Conservation (phyloP, 1,140 invertebrate species). For the Diabrotica undecimpunctata region DNA sequence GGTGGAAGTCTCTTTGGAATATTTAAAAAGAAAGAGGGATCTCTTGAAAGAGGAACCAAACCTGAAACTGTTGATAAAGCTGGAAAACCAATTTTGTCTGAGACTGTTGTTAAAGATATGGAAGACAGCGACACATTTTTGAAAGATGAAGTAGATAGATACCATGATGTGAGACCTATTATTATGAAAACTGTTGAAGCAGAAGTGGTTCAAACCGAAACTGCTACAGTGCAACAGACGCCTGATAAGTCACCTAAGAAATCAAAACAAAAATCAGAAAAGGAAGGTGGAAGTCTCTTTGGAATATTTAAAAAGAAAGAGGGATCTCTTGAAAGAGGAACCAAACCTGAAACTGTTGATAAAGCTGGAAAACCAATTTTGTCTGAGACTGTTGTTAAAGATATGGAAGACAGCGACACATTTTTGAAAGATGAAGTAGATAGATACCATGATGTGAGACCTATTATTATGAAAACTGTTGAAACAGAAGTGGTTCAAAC, state of each 20-base stretch:
- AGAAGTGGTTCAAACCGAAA: neutral
- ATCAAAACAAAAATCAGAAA: conserved; percentile 5
- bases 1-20: conserved; percentile 21
- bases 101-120: conserved; percentile 14
- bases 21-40: conserved; percentile 18
- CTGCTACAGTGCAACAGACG: neutral
- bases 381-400: conserved; percentile 1
- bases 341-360: conserved; percentile 3
- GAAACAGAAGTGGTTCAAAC: conserved; percentile 15
- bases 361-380: conserved; percentile 10
- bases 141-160: conserved; percentile 22
- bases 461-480: neutral
- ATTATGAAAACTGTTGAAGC: neutral
- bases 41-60: conserved; percentile 8
- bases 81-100: conserved; percentile 16
- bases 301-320: conserved; percentile 23
- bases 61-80: conserved; percentile 3
- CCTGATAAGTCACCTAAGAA: no score
- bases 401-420: conserved; percentile 3
- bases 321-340: conserved; percentile 21
- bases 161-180: conserved; percentile 20
- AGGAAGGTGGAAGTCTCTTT: conserved; percentile 17
- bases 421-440: conserved; percentile 24
- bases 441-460: conserved; percentile 25
- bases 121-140: conserved; percentile 15